Evolutionary conservation across 1,140 invertebrate genomes (phyloP).

Genomic region (Stegodyphus dumicola): DNA sequence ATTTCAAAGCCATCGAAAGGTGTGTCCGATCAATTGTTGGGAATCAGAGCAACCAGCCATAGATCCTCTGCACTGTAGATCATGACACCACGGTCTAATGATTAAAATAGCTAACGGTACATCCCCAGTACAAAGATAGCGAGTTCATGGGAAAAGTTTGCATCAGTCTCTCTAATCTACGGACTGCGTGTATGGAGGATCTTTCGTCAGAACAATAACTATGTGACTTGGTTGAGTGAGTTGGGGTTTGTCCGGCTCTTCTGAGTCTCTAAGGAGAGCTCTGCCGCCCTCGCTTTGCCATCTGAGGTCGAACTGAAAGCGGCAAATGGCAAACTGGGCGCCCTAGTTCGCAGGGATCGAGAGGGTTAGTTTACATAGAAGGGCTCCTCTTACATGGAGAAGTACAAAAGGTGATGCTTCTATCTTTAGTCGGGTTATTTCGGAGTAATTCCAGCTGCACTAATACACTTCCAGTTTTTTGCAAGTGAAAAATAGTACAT

Average conservation of each 20-base stretch:
- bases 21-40: conserved; percentile 8
- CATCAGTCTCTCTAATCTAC: not conserved
- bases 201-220: conserved; percentile 2
- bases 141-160: conserved; percentile 18
- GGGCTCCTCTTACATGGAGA: too few relatives aligned
- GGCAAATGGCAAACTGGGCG: not conserved
- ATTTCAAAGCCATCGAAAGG: not conserved
- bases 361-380: too few relatives aligned
- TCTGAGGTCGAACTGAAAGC: not conserved
- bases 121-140: not conserved
- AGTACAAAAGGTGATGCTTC: too few relatives aligned
- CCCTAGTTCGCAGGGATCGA: not conserved
- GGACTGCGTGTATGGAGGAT: not conserved
- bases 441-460: too few relatives aligned
- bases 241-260: not conserved
- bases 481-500: too few relatives aligned
- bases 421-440: too few relatives aligned
- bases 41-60: conserved; percentile 12
- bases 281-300: not conserved
- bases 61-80: conserved; percentile 1
- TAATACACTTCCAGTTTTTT: too few relatives aligned
- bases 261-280: not conserved
- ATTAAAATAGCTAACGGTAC: conserved; percentile 13
- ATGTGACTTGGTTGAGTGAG: conserved; percentile 14
- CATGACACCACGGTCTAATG: not conserved